Evolutionary conservation across 2,113 vertebrate species (phyloP), one percentile per base, ranked within the genome.

Genomic region (Menura novaehollandiae): DNA sequence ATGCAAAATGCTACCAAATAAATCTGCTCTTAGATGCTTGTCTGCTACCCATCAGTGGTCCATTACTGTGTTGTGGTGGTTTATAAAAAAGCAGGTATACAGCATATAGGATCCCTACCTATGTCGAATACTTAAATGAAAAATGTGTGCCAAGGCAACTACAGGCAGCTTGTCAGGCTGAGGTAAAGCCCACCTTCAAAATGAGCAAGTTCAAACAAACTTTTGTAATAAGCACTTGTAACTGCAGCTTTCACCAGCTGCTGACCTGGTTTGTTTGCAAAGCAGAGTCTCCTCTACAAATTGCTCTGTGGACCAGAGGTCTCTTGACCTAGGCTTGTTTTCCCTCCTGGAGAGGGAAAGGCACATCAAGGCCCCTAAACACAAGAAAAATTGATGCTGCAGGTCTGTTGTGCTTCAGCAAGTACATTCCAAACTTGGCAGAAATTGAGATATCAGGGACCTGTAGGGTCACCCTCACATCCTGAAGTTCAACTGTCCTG

Each of bases 321-420:
- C n/a, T 33, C 41, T 49, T 64, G 23, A n/a, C 59, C 20, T 13
- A 32, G 33, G 37, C 24, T 85, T 35, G 12, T 24, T 43, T 68
- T 78, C 33, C 43, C 52, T 75, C 19, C 30, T 58, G 55, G 24
- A 81, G 51, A 46, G 30, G 3, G 53, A 60, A 14, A 28, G 22
- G 24, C 20, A 18, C 1, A 2, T 33, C 37, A 43, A 55, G 10
- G 15, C 10, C 22, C 33, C 7, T 3, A 4, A n/a, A 11, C 1
- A 4, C 33, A 20, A 1, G 15, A 33, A 33, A 20, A 33, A 71
- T 14, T 53, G 46, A 35, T 69, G 47, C 78, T 63, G 7, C 46
- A 86, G 60, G 23, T 55, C 64, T 69, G 55, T 33, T 82, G 24
- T 55, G 35, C 27, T 39, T 72, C 41, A 55, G 35, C 26, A 62